Base-by-base conservation (phyloP, 2,113 vertebrate genomes). In the Peromyscus maniculatus region DNA sequence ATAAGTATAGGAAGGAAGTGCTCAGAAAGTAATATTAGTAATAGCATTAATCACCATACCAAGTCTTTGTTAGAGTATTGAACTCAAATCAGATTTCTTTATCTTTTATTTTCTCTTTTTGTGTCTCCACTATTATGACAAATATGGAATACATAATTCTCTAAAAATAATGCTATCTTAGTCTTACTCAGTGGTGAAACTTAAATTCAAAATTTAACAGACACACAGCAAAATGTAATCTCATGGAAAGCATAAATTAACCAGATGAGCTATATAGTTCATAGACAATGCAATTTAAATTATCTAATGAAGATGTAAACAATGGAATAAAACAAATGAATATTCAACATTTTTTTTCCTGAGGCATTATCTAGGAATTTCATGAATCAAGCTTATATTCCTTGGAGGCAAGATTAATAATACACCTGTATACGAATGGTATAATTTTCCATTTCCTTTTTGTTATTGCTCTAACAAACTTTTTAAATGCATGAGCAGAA, bases 161-260 rank as follows among this genome's bases (percentile, higher is more conserved):
- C 43, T 78, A 57, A 95, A 96, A 91, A 49, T 95, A 82, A 59
- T 69, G 1, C 59, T 59, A 26, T 64, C 90, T 96, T 94, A 9
- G 64, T 80, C 80, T 96, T 94, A 9, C 74, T 80, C 80, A 16
- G 83, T 79, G 55, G 84, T 94, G 39, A 64, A 96, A 79, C 36
- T 94, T 88, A 83, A 87, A 94, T 96, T 98, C 96, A 91, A 96
- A 96, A 93, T 96, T 97, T 89, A 96, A 97, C 87, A 93, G 94
- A 93, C 26, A 49, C 33, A 55, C 59, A 69, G 16, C 84, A 91
- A 94, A 55, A 97, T 93, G 57, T 77, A 93, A 96, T 92, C 89
- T 91, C 71, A 93, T 66, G 46, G 96, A 96, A 64, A 93, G 69
- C 93, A 74, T 39, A 96, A 84, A 96, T 96, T 95, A 88, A 94